Evolutionary conservation across 2,113 vertebrate species (phyloP).

Genomic region (Gracilinanus agilis): DNA sequence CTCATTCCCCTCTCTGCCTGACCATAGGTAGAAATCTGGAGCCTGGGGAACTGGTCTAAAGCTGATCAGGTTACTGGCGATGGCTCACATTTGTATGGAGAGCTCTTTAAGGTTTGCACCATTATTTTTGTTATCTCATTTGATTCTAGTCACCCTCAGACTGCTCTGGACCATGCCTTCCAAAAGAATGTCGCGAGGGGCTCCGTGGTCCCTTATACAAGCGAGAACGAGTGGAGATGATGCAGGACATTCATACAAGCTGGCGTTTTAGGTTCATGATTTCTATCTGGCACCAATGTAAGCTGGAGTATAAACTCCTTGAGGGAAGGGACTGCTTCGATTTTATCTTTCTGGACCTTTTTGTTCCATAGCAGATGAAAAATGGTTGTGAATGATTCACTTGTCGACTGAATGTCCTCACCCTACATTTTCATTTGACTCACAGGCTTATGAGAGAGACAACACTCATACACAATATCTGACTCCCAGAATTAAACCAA

Average conservation of each 20-base stretch:
- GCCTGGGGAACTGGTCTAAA: neutral
- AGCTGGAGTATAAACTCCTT: neutral
- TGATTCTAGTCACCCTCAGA: neutral
- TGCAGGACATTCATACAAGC: neutral
- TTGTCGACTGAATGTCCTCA: neutral
- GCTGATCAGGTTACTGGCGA: neutral
- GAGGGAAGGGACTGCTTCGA: neutral
- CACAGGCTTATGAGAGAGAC: neutral
- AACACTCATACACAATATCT: constrained; percentile 33
- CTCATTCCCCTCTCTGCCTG: neutral
- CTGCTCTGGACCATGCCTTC: neutral
- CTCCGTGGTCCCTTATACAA: neutral
- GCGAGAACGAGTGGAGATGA: neutral
- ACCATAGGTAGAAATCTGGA: neutral
- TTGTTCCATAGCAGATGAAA: neutral
- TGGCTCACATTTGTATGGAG: neutral
- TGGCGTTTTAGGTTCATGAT: constrained; percentile 16
- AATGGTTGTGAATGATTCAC: neutral
- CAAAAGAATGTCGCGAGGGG: neutral
- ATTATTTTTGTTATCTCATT: neutral
- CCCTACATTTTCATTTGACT: constrained; percentile 31
- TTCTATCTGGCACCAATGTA: neutral
- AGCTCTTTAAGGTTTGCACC: neutral
- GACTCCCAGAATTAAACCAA: constrained; percentile 24
- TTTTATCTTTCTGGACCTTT: neutral